Evolutionary conservation across 2,888 invertebrate genomes (phyloP), one percentile per base, ranked within the genome.

Genomic region (Chloromyia formosa): DNA sequence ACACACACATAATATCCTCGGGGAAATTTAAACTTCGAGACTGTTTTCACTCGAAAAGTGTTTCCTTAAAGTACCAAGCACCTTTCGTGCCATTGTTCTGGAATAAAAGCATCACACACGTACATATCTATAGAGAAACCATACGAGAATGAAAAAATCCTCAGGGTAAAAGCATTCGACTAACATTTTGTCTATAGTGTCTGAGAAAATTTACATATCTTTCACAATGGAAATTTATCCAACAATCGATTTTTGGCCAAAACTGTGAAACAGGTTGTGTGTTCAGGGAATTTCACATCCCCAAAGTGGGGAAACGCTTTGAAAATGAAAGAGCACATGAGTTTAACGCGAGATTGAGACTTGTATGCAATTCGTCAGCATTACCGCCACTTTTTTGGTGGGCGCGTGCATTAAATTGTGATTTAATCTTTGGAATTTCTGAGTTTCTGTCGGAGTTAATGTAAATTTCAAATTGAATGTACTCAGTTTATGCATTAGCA

Each of bases 151-250:
- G 66, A 66, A 66, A 66, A 66, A 66, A 66, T 71, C 71, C 71
- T 71, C 9, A 56, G 71, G 71, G 71, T 56, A 40, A 40, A 71
- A 71, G 71, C 56, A 18, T 58, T 71, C 71, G 58, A 71, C 56
- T 56, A 56, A 58, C 71, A 71, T 71, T 71, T 56, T 71, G 71
- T 71, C 71, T 45, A 49, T 58, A 35, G 56, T 71, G 71, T 71
- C 58, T 71, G 56, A 16, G 56, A 71, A 66, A 53, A 71, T 71
- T 71, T 71, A 56, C 71, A 71, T 71, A 71, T 58, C 22, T 56
- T 45, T 27, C 27, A 14, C 71, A 56, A 18, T 42, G 22, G 40
- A 71, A 71, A 71, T 58, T 56, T 58, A 71, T 58, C 53, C 71
- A 56, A 56, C 58, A 56, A 71, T 71, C 71, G 56, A 71, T 71